Evolutionary conservation across 2,113 vertebrate genomes (phyloP), one percentile per base, ranked within the genome.

Genomic region (Mus spicilegus): DNA sequence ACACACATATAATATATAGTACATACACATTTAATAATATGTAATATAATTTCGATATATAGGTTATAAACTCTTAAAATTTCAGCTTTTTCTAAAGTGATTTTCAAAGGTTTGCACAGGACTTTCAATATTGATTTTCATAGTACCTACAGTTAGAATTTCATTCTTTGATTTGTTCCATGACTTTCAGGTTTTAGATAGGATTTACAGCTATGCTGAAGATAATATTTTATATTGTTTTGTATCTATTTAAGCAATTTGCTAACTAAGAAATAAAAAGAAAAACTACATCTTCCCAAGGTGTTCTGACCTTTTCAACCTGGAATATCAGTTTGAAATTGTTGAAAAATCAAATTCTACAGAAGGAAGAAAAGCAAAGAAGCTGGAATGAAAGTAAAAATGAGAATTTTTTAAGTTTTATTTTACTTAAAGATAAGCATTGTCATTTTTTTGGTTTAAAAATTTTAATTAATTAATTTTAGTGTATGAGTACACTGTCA

Each of bases 41-140:
- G 33, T 33, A 6, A 46, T 3, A 94, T 82, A 28, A 90, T 90
- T 92, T 51, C 69, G 14, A 80, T 2, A 58, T 13, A 11, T 9
- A 28, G 5, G 11, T 82, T 16, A 65, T 36, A 93, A 73, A 92
- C 5, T 84, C 28, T 69, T 36, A 80, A 95, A 61, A 0, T 12
- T 16, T 92, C 69, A 54, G 4, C 58, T 90, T 76, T 82, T 92
- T 67, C 63, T 75, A 61, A 89, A 78, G 17, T 88, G 58, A 88
- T 63, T 77, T n/a, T 86, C 65, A 67, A 77, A 93, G 28, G 87
- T 67, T 17, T 30, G 7, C 63, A 78, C 13, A 70, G 70, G 63
- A 65, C 19, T 76, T 56, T 86, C 46, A 90, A 80, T 10, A 5
- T 93, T 75, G 73, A 88, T 95, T 87, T 93, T 13, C 12, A 77